Conservation (phyloP, 2,888 invertebrate genomes). For the Sepiola atlantica region DNA sequence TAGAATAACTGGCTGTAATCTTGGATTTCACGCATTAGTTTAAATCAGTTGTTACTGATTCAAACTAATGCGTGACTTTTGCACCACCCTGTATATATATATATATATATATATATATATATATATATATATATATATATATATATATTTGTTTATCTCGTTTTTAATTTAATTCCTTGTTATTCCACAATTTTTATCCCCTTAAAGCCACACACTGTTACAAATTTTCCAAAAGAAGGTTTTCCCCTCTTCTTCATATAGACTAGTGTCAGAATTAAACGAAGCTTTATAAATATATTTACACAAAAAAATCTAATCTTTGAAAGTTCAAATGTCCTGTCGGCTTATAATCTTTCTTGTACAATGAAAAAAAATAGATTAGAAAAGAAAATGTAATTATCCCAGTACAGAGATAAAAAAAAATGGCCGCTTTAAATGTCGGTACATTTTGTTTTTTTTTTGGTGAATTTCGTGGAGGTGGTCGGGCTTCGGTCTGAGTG, state of each 20-base stretch:
- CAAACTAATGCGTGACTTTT: too few species aligned
- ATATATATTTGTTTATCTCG: too few species aligned
- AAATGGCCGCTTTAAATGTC: background rate
- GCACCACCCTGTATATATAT: too few species aligned
- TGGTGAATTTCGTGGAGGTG: background rate
- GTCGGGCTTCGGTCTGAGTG: background rate
- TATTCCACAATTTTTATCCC: too few species aligned
- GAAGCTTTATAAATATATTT: background rate
- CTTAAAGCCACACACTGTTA: too few species aligned
- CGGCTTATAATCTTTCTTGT: background rate
- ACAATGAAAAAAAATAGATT: background rate
- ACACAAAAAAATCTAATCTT: background rate
- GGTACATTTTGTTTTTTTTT: background rate
- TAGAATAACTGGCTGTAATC: too few species aligned
- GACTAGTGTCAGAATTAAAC: background rate
- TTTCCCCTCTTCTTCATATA: background rate
- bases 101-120: too few species aligned
- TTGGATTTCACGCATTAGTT: too few species aligned
- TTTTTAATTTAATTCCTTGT: too few species aligned
- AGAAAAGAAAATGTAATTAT: conserved; percentile 23
- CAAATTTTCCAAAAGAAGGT: too few species aligned
- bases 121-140: too few species aligned
- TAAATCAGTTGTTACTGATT: too few species aligned
- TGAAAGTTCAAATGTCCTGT: background rate
- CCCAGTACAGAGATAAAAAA: background rate